Conservation (phyloP, 1,140 invertebrate species). For the Drosophila arawakana region DNA sequence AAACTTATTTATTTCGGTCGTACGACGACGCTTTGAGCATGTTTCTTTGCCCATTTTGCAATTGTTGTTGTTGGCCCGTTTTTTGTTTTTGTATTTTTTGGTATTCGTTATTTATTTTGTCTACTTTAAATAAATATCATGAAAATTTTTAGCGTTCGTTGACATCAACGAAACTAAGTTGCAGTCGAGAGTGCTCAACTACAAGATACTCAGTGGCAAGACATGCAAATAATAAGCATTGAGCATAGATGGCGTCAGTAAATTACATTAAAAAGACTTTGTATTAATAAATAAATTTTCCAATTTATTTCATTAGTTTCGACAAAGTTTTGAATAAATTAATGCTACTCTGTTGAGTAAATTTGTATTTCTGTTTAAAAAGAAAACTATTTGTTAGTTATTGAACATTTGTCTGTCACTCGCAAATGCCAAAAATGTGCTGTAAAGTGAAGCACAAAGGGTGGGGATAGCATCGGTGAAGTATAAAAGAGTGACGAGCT, state of each 20-base stretch:
- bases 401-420: conserved; percentile 62
- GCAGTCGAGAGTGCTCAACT: background rate
- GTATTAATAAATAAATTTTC: no score
- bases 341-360: background rate
- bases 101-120: conserved; percentile 68
- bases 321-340: background rate
- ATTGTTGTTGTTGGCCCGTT: conserved; percentile 24
- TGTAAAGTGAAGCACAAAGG: conserved; percentile 12
- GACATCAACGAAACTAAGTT: conserved; percentile 65
- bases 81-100: conserved; percentile 50
- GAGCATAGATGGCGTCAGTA: background rate
- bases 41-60: conserved; percentile 57
- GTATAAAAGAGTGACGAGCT: background rate
- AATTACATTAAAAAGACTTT: no score
- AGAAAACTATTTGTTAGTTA: conserved; percentile 47
- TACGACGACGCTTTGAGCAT: conserved; percentile 62
- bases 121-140: conserved; percentile 81
- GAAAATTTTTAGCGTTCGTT: conserved; percentile 78
- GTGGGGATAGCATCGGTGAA: background rate
- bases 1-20: conserved; percentile 50
- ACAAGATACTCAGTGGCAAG: background rate
- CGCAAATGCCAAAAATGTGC: conserved; percentile 37
- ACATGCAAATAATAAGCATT: background rate
- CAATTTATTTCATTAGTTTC: background rate
- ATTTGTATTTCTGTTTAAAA: conserved; percentile 18